Conservation (phyloP, 2,797 vertebrate genomes). For the Cossypha heuglini region DNA sequence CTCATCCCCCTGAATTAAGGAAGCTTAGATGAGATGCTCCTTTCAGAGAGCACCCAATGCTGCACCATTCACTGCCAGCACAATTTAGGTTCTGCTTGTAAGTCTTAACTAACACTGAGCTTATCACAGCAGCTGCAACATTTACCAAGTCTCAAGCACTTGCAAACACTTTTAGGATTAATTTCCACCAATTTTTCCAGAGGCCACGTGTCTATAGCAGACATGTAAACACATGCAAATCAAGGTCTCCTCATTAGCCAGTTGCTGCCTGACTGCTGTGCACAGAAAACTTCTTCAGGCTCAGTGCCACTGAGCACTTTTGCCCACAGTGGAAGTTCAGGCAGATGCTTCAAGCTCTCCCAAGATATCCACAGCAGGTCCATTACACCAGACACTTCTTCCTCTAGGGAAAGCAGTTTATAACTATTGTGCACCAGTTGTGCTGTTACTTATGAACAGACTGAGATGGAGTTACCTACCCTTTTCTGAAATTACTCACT, state of each 20-base stretch:
- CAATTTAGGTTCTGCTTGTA: neutral
- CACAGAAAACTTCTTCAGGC: neutral
- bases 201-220: neutral
- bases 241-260: neutral
- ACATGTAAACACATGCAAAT: neutral
- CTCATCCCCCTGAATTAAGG: neutral
- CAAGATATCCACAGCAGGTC: neutral
- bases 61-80: neutral
- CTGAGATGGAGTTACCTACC: neutral
- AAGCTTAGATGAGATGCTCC: neutral
- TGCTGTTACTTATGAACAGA: neutral
- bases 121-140: accelerated
- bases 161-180: neutral
- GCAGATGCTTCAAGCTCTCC: neutral
- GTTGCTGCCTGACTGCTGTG: neutral
- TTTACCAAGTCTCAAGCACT: neutral
- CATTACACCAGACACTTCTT: neutral
- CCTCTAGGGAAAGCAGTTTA: neutral
- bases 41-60: neutral
- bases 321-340: neutral
- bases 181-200: neutral
- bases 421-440: neutral
- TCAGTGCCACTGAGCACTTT: neutral
- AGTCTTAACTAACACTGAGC: neutral
- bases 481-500: neutral